Conservation (phyloP, 1,140 invertebrate species). For the Plodia interpunctella region DNA sequence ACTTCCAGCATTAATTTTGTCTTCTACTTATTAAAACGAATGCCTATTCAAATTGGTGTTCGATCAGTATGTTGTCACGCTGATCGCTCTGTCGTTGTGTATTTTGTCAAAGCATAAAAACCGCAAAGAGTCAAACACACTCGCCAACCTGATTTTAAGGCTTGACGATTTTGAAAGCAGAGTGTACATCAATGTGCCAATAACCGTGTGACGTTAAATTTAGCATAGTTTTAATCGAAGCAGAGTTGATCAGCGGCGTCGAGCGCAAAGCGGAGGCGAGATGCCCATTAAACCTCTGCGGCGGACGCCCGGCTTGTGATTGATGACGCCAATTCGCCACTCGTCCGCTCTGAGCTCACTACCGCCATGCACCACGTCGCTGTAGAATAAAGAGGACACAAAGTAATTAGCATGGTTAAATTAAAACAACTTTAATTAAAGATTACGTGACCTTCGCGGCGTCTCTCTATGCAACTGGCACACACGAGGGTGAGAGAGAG, state of each 20-base stretch:
- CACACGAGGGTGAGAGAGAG: too few relatives aligned
- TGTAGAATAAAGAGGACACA: conserved; percentile 15
- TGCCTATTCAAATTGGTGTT: too few relatives aligned
- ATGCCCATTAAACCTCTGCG: conserved; percentile 48
- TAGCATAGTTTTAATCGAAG: conserved; percentile 5
- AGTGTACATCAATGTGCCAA: background rate
- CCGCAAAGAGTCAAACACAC: too few relatives aligned
- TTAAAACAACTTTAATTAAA: background rate
- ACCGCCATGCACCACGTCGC: conserved; percentile 14
- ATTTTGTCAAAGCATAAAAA: too few relatives aligned
- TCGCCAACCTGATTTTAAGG: too few relatives aligned
- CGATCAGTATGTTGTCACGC: too few relatives aligned
- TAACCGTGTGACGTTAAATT: background rate
- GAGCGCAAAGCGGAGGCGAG: conserved; percentile 23
- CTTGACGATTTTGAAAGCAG: too few relatives aligned
- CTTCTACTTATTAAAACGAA: too few relatives aligned
- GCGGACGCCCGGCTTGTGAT: conserved; percentile 41
- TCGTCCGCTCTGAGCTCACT: conserved; percentile 34
- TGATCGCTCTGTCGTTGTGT: too few relatives aligned
- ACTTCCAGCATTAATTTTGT: too few relatives aligned
- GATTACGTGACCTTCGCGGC: too few relatives aligned
- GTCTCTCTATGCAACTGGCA: too few relatives aligned
- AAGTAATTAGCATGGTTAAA: background rate
- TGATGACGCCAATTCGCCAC: conserved; percentile 62
- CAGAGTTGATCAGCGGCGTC: conserved; percentile 21